Conservation (phyloP, 92 coral and sea anemone genomes). For the Palythoa grandis region DNA sequence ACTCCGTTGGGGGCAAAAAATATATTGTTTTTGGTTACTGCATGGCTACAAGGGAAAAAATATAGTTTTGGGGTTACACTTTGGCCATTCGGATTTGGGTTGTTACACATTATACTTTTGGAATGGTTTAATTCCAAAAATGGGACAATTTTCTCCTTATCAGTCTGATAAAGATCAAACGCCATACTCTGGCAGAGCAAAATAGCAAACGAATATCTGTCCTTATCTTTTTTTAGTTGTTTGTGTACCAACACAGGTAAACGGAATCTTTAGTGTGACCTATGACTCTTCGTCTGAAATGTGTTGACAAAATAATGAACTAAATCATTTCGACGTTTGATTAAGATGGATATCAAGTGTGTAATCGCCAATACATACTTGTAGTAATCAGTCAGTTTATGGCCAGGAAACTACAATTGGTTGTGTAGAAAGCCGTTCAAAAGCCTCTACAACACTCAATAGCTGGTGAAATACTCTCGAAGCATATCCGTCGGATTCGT, state of each 20-base stretch:
- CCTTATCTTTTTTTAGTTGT: neutral
- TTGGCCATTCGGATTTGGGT: too few relatives aligned
- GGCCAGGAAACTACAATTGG: neutral
- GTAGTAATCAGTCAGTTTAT: neutral
- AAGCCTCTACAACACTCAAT: neutral
- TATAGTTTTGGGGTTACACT: too few relatives aligned
- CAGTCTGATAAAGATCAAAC: neutral
- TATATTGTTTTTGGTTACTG: neutral
- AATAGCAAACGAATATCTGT: neutral
- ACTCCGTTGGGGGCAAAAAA: neutral
- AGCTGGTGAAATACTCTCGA: neutral
- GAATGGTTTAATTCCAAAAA: neutral
- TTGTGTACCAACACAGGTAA: neutral
- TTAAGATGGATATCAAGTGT: neutral
- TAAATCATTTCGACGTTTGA: neutral
- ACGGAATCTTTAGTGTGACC: neutral
- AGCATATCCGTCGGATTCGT: neutral
- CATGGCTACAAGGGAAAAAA: too few relatives aligned
- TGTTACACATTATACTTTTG: too few relatives aligned
- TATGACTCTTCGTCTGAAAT: neutral
- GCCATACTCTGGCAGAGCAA: neutral
- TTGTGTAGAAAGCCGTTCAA: neutral
- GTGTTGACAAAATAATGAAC: constrained; percentile 5
- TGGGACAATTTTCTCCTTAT: neutral
- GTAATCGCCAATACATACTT: neutral